phyloP scores from a whole-genome alignment of 2,888 invertebrate species.

The Brassicogethes aeneus region DNA sequence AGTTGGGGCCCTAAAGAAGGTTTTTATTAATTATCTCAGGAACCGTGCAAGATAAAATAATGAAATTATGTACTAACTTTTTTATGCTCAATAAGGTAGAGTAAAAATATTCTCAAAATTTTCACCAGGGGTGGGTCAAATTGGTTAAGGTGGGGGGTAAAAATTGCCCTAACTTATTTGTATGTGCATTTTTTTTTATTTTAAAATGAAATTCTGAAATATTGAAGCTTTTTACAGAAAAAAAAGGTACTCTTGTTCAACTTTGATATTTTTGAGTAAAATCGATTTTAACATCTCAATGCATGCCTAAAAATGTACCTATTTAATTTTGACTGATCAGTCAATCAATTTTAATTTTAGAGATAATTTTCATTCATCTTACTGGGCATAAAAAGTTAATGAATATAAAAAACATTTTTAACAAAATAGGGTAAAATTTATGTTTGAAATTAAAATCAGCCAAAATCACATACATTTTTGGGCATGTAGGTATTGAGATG shows the following conservation, averaged over 20 bases:
- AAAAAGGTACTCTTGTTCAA: slow-evolving; percentile 1
- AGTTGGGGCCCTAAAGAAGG: too few species aligned
- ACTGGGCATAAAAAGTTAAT: too few species aligned
- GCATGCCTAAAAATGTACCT: background rate
- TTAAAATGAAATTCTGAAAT: background rate
- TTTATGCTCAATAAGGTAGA: background rate
- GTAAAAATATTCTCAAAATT: background rate
- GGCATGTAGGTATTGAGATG: too few species aligned
- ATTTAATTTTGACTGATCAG: background rate
- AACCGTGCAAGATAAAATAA: too few species aligned
- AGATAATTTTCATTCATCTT: background rate
- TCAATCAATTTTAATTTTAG: too few species aligned
- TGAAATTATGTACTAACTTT: background rate
- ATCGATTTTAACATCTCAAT: background rate
- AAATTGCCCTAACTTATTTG: background rate
- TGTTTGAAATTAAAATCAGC: background rate
- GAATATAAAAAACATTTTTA: background rate
- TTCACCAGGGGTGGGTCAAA: too few species aligned
- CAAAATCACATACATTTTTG: background rate
- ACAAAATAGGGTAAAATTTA: background rate
- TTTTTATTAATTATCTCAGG: too few species aligned
- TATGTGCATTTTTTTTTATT: background rate
- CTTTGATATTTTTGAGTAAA: background rate
- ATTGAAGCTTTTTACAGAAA: too few species aligned
- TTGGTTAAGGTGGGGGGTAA: background rate